Base-by-base conservation (phyloP, 2,797 vertebrate genomes). In the Acomys russatus region DNA sequence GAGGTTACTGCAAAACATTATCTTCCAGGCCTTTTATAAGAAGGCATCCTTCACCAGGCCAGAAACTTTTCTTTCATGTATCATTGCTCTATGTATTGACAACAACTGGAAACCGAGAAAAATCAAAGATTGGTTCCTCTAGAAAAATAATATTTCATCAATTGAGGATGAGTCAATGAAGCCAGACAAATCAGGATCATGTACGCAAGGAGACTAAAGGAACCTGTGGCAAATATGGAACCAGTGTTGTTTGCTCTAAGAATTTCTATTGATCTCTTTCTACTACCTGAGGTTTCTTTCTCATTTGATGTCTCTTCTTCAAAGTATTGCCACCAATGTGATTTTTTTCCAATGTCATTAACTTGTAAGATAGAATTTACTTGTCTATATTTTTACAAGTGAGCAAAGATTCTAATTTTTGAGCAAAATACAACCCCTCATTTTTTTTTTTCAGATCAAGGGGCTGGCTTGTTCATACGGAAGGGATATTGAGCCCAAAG, bases 101-200 rank as follows among this genome's bases (percentile, higher is more conserved):
- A 89, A 35, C 44, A 94, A 25, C 33, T 87, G 79, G 35, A 38
- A 84, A 91, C 63, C 30, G 25, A 35, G 25, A 11, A 90, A 83
- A 49, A 88, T 84, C 90, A 79, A 91, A 96, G 14, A n/a, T 38
- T 25, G 7, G 2, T 35, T 82, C 94, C 70, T 11, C 56, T 73
- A 70, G 54, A 87, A 93, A 87, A 73, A 92, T 80, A n/a, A 28
- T 51, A 73, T 91, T 93, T 93, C 71, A 90, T 84, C 70, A 63
- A 68, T 93, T 76, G 51, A 3, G 59, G 30, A n/a, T 83, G 90
- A 96, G 80, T 82, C 71, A 28, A 54, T 59, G 44, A 95, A 56
- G 5, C n/a, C 71, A 94, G 68, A 84, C 23, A 77, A 80, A 94
- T 56, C 80, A 78, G 35, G 64, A 7, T 56, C 90, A 22, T 71